Evolutionary conservation across 2,113 vertebrate species (phyloP).

Genomic region (Amblyornis subalaris): DNA sequence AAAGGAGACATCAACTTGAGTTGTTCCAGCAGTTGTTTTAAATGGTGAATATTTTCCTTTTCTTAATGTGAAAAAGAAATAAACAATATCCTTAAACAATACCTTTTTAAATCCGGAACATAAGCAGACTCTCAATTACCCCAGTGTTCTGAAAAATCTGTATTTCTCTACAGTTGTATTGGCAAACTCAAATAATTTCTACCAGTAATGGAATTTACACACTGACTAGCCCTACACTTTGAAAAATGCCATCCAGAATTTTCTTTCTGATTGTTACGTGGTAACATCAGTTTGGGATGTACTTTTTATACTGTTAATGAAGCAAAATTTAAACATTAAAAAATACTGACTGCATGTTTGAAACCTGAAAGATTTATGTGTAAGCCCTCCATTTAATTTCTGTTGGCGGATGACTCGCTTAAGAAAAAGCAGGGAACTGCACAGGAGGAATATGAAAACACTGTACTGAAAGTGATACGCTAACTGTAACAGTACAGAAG

Average conservation of each 20-base stretch:
- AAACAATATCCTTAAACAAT: constrained; percentile 50
- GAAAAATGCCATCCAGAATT: neutral
- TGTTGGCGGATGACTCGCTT: neutral
- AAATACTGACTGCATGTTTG: neutral
- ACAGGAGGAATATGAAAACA: neutral
- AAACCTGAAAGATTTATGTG: neutral
- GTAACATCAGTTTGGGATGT: neutral
- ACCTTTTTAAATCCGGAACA: constrained; percentile 56
- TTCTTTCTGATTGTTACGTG: neutral
- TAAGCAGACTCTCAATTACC: constrained; percentile 57
- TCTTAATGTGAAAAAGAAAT: constrained; percentile 65
- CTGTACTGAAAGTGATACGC: neutral
- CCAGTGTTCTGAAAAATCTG: constrained; percentile 24
- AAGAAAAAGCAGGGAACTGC: neutral
- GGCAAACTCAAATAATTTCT: constrained; percentile 23
- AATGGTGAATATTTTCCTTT: constrained; percentile 56
- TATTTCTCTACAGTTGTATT: neutral
- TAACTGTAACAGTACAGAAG: neutral
- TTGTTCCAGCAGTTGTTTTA: constrained; percentile 59
- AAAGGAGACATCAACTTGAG: constrained; percentile 54
- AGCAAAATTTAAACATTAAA: neutral
- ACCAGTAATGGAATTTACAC: constrained; percentile 37
- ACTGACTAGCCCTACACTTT: neutral
- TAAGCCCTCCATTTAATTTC: neutral
- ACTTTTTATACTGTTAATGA: neutral